Evolutionary conservation across 2,797 vertebrate genomes (phyloP).

Genomic region (Pseudotriccus pelzelni): DNA sequence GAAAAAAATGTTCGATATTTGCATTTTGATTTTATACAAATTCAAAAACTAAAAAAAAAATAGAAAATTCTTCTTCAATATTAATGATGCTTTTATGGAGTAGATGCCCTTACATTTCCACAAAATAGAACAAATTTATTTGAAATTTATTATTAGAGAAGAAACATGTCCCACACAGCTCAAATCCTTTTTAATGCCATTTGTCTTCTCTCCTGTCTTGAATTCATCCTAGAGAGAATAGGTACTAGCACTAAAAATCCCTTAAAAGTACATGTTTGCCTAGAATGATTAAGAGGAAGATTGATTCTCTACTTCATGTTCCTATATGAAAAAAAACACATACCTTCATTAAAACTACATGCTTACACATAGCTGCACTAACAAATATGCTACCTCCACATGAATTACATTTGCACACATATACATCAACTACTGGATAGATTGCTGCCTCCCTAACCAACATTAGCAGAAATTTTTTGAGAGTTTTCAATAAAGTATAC

Average conservation of each 20-base stretch:
- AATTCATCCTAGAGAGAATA: not conserved
- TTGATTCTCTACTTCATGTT: not conserved
- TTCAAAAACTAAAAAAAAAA: not conserved
- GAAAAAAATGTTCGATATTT: slow-evolving; percentile 49
- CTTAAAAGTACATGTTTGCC: not conserved
- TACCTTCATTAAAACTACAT: not conserved
- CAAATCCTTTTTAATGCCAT: not conserved
- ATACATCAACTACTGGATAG: rapidly evolving
- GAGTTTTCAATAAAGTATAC: not conserved
- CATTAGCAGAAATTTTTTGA: not conserved
- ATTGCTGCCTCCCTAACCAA: not conserved
- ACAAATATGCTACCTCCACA: not conserved
- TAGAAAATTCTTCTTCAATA: not conserved
- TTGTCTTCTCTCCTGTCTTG: not conserved
- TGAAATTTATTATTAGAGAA: not conserved
- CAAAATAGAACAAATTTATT: slow-evolving; percentile 6
- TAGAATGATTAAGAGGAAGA: not conserved
- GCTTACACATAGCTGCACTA: not conserved
- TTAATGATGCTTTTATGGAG: not conserved
- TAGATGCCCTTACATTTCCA: slow-evolving; percentile 14
- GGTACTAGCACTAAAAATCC: not conserved
- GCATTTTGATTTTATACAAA: slow-evolving; percentile 6
- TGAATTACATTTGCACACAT: not conserved
- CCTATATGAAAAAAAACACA: not conserved
- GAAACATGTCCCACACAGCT: not conserved